Conservation (phyloP, 1,140 invertebrate species). For the Epicauta chinensis region DNA sequence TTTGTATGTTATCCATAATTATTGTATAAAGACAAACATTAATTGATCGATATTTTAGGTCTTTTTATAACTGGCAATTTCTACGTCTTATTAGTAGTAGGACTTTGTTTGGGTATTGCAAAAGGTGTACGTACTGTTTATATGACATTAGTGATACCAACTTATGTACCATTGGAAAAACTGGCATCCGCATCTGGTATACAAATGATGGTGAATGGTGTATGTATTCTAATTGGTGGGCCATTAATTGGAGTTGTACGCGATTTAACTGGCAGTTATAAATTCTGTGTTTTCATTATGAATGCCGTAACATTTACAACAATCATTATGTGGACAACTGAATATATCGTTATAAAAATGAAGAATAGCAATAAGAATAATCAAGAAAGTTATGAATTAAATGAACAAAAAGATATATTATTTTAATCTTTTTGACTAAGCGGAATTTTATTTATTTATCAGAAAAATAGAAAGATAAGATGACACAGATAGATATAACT, state of each 20-base stretch:
- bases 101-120: conserved; percentile 53
- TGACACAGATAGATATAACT: too few relatives aligned
- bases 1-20: conserved; percentile 27
- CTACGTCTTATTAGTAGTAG: conserved; percentile 35
- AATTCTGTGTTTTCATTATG: conserved; percentile 40
- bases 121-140: conserved; percentile 62
- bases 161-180: conserved; percentile 56
- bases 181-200: conserved; percentile 56
- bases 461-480: too few relatives aligned
- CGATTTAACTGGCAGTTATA: conserved; percentile 42
- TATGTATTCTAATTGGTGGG: conserved; percentile 31
- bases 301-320: conserved; percentile 42
- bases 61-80: conserved; percentile 21
- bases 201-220: conserved; percentile 53
- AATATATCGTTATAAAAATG: conserved; percentile 16
- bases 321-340: conserved; percentile 40
- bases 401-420: too few relatives aligned
- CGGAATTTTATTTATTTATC: too few relatives aligned
- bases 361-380: conserved; percentile 2
- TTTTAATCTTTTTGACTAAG: too few relatives aligned
- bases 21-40: too few relatives aligned
- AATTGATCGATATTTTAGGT: too few relatives aligned
- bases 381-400: not conserved
- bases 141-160: conserved; percentile 58
- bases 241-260: conserved; percentile 36